Evolutionary conservation across 2,888 invertebrate genomes (phyloP).

Genomic region (Therioaphis trifolii): DNA sequence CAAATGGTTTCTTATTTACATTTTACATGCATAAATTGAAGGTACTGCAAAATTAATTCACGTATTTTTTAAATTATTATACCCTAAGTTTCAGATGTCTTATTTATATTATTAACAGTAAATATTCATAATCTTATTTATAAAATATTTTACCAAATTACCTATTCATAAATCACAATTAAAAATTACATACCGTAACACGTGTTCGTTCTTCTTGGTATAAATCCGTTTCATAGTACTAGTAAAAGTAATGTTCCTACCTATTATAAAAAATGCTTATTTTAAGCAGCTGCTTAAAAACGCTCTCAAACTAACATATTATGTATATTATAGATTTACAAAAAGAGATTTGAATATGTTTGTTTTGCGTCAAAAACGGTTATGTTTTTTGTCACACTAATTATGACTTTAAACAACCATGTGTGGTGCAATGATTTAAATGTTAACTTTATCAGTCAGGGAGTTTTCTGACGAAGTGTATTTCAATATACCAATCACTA

Average conservation of each 20-base stretch:
- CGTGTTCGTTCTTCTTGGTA: too few species aligned
- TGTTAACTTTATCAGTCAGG: neutral
- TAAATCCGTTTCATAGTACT: too few species aligned
- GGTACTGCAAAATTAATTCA: too few species aligned
- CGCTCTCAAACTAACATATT: neutral
- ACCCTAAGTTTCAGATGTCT: too few species aligned
- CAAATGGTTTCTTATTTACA: neutral
- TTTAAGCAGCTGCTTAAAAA: neutral
- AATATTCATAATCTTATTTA: too few species aligned
- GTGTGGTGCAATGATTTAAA: constrained; percentile 3
- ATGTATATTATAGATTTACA: neutral
- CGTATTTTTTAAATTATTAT: too few species aligned
- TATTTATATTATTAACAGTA: too few species aligned
- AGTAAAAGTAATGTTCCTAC: neutral
- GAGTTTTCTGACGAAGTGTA: neutral
- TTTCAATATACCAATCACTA: neutral
- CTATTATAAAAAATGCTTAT: neutral
- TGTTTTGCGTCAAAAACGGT: neutral
- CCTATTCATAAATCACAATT: too few species aligned
- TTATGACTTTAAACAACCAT: neutral
- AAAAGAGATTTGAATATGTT: neutral
- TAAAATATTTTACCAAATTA: too few species aligned
- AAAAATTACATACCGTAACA: too few species aligned
- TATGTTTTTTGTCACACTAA: neutral
- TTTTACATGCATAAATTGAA: neutral